These are phyloP conservation scores for Spongia lamella DNA, from an alignment of 37 sponge, comb jelly and placozoan species.

Conservation along the genomic window DNA sequence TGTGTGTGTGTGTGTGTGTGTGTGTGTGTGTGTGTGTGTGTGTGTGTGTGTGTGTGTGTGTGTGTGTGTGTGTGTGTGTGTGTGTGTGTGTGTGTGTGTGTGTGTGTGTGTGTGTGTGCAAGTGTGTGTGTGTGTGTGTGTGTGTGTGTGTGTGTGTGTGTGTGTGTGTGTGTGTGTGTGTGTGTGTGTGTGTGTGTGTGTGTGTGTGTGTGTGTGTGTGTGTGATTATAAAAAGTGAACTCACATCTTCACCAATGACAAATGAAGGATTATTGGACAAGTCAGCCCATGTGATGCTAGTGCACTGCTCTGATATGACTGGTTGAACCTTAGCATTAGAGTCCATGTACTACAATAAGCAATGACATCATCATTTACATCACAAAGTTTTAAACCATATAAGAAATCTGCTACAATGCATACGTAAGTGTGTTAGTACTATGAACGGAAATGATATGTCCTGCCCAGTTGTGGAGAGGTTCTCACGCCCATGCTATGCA, in stretches of 20 bases:
- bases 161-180: constrained; percentile 6
- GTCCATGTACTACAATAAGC: constrained; percentile 25
- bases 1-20: too few species aligned
- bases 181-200: constrained; percentile 4
- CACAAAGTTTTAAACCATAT: too few species aligned
- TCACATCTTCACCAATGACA: constrained; percentile 81
- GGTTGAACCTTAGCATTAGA: constrained; percentile 49
- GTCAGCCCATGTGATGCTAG: constrained; percentile 52
- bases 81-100: constrained; percentile 16
- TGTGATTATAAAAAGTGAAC: constrained; percentile 18
- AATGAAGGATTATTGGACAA: constrained; percentile 49
- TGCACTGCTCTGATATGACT: constrained; percentile 28
- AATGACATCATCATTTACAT: not conserved
- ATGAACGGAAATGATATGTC: too few species aligned
- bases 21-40: not conserved
- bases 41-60: constrained; percentile 16
- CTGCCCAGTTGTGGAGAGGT: too few species aligned
- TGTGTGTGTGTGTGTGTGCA: constrained; percentile 6
- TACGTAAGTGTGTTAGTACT: too few species aligned
- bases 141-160: constrained; percentile 12
- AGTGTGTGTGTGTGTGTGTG: constrained; percentile 10
- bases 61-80: constrained; percentile 3
- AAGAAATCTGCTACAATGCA: too few species aligned
- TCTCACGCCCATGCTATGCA: not conserved
- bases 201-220: not conserved